Evolutionary conservation across 2,797 vertebrate species (phyloP), one percentile per base, ranked within the genome.

Genomic region (Mastacembelus armatus): DNA sequence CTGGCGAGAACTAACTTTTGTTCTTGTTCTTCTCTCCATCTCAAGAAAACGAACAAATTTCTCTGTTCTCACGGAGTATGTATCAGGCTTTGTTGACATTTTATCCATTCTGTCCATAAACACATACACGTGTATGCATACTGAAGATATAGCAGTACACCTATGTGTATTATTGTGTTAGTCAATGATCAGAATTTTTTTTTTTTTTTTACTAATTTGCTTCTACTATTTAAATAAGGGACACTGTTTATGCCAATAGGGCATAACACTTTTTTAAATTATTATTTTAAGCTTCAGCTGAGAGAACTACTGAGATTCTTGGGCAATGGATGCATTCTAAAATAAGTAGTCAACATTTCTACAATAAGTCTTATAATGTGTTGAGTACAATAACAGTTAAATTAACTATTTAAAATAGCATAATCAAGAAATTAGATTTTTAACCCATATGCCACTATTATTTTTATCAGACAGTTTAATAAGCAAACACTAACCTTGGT

Each of bases 401-500:
- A 64, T 42, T 5, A 26, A 10, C 16, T 29, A 19, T 45, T 21
- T 54, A 2, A 45, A 42, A 52, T n/a, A n/a, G n/a, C n/a, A n/a
- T n/a, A n/a, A n/a, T n/a, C n/a, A n/a, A n/a, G n/a, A n/a, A n/a
- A n/a, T n/a, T n/a, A n/a, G n/a, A n/a, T n/a, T n/a, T 36, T 49
- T 19, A 29, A 33, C 16, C 10, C 16, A n/a, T n/a, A n/a, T 36
- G 35, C 36, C 3, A 5, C 44, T 3, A 49, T 36, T 42, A 35
- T 63, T 57, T 11, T 47, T 40, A 2, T 26, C 9, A 64, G 48
- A 21, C 16, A 57, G 10, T 32, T 42, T 1, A 18, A 61, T 54
- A 16, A 33, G 59, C 1, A 45, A 22, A 71, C 50, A 82, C 88
- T 85, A 78, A 96, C 97, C 96, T 96, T 99, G 10, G 95, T 92